Percentiles rank a stretch among this genome's conserved stretches.
Evolutionary conservation across 2,797 vertebrate species (phyloP).

Genomic region (Semaprochilodus insignis): DNA sequence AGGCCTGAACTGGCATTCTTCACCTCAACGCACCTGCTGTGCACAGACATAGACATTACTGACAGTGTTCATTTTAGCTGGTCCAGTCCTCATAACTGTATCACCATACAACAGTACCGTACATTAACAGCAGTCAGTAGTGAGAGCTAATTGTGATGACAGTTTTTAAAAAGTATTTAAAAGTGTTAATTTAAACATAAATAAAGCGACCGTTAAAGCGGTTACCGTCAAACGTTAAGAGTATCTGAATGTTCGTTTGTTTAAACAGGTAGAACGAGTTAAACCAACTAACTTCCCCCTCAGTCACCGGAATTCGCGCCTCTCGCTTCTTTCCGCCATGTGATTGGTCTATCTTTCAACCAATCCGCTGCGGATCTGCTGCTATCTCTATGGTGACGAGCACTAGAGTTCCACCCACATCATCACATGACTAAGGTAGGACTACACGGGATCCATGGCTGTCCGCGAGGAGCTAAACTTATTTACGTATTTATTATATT

Average conservation of each 20-base stretch:
- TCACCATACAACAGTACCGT: too few species aligned
- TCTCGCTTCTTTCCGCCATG: neutral
- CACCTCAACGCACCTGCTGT: constrained; percentile 3
- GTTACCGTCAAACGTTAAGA: neutral
- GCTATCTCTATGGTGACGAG: constrained; percentile 68
- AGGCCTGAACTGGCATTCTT: constrained; percentile 80
- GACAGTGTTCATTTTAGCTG: too few species aligned
- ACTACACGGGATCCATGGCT: neutral
- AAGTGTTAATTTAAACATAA: neutral
- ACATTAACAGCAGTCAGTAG: too few species aligned
- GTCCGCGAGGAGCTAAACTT: neutral
- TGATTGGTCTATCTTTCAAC: constrained; percentile 63
- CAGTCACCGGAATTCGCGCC: constrained; percentile 52
- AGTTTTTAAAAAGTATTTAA: neutral
- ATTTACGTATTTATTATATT: neutral
- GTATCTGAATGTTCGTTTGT: neutral
- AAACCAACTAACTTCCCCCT: neutral
- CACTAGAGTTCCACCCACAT: constrained; percentile 41
- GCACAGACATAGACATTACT: neutral
- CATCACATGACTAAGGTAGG: constrained; percentile 69
- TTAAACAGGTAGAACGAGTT: too few species aligned
- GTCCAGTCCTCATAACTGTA: neutral
- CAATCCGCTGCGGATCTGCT: constrained; percentile 59
- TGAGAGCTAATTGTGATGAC: neutral
- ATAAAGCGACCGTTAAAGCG: neutral